A percentile compares a stretch with the other conserved stretches of the same genome.
Conservation (phyloP, 1,140 invertebrate genomes). For the Acromyrmex heyeri region DNA sequence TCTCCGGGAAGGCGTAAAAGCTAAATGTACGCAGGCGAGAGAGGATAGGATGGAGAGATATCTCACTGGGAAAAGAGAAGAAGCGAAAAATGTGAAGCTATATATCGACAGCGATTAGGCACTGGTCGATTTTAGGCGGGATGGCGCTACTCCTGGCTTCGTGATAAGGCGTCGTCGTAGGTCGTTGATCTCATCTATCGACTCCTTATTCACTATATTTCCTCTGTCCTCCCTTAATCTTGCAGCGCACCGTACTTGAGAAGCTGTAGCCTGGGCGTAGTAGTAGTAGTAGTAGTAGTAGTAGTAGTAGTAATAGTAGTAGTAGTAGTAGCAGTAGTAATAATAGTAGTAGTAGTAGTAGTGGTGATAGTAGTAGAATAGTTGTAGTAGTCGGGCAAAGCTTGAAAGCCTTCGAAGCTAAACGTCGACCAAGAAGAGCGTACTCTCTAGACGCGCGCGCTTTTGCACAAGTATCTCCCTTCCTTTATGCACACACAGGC, state of each 20-base stretch:
- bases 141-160: conserved; percentile 17
- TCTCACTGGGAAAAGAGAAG: conserved; percentile 17
- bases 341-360: conserved; percentile 20
- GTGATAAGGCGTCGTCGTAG: conserved; percentile 36
- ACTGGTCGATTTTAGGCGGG: conserved; percentile 60
- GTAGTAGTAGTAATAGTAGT: conserved; percentile 16
- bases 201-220: conserved; percentile 39
- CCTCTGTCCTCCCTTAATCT: conserved; percentile 59
- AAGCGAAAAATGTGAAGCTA: conserved; percentile 43
- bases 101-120: conserved; percentile 68
- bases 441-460: conserved; percentile 66
- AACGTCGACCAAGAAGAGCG: conserved; percentile 67
- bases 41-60: neutral
- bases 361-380: conserved; percentile 14
- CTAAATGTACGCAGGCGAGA: neutral
- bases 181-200: conserved; percentile 53
- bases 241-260: conserved; percentile 53
- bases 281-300: conserved; percentile 33
- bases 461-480: conserved; percentile 52
- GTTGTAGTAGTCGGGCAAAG: conserved; percentile 70
- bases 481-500: conserved; percentile 51
- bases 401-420: conserved; percentile 76
- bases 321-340: neutral
- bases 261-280: conserved; percentile 39
- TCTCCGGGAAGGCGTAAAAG: conserved; percentile 11